phyloP scores from a whole-genome alignment of 1,140 invertebrate genomes.

The Macrostomum lignano region DNA sequence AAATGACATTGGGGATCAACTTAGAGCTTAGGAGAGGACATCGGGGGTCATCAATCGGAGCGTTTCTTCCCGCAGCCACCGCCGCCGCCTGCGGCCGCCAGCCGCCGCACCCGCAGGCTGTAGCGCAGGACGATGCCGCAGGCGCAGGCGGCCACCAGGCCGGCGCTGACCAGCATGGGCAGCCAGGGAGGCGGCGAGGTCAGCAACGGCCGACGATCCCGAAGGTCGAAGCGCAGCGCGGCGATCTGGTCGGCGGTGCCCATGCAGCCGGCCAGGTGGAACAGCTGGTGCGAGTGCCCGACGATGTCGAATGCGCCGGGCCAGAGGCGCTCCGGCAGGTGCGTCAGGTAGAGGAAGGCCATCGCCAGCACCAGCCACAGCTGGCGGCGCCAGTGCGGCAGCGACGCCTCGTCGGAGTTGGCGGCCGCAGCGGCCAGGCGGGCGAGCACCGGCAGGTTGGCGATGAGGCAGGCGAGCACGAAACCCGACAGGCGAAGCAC shows the following conservation, averaged over 20 bases:
- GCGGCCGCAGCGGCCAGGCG: constrained; percentile 10
- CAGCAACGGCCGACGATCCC: no score
- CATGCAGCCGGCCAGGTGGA: constrained; percentile 19
- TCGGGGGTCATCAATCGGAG: no score
- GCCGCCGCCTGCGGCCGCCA: no score
- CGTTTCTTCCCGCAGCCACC: no score
- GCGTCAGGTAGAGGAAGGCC: constrained; percentile 25
- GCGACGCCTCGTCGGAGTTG: constrained; percentile 9
- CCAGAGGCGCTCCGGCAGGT: constrained; percentile 27
- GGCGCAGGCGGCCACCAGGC: no score
- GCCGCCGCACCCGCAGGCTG: no score
- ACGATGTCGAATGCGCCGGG: constrained; percentile 30
- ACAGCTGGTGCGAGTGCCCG: constrained; percentile 30
- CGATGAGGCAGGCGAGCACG: constrained; percentile 26
- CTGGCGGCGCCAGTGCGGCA: constrained; percentile 16
- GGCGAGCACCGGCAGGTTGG: constrained; percentile 22
- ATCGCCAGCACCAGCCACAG: constrained; percentile 21
- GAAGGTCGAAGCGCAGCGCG: no score
- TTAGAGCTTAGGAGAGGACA: no score
- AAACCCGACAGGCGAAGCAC: constrained; percentile 24
- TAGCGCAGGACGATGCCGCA: no score
- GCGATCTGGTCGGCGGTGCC: background rate
- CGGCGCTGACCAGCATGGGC: no score
- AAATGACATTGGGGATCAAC: no score
- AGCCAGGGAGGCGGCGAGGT: no score